These are phyloP conservation scores for Rhinogobius similis DNA, from an alignment of 2,113 vertebrate genomes.

Conservation along the genomic window DNA sequence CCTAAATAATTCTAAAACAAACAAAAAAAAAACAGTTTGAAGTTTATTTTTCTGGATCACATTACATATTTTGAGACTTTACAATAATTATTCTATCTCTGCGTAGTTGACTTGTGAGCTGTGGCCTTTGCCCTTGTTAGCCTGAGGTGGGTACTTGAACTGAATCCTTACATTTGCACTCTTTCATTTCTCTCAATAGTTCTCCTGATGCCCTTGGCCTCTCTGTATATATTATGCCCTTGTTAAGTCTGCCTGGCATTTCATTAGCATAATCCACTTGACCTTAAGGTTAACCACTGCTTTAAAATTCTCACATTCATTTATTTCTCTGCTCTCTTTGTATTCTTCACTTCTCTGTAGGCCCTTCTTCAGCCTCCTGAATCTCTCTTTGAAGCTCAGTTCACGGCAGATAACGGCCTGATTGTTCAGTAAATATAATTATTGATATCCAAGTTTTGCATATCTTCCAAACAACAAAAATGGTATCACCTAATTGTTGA, in stretches of 20 bases:
- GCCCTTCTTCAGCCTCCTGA: background rate
- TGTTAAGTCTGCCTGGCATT: constrained; percentile 43
- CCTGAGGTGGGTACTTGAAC: constrained; percentile 1
- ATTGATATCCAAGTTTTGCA: too few species aligned
- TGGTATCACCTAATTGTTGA: too few species aligned
- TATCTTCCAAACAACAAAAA: too few species aligned
- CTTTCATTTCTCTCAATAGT: background rate
- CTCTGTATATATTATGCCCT: constrained; percentile 39
- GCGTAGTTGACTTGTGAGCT: background rate
- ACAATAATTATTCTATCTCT: background rate
- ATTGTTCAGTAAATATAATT: too few species aligned
- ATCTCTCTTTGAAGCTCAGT: background rate
- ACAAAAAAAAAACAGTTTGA: too few species aligned
- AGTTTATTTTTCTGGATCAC: background rate
- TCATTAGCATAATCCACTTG: constrained; percentile 54
- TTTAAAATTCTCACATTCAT: constrained; percentile 9
- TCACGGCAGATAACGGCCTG: too few species aligned
- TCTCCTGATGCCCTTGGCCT: constrained; percentile 18
- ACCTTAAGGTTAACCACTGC: constrained; percentile 43
- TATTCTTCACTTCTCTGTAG: background rate
- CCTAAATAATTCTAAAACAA: too few species aligned
- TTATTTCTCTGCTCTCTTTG: background rate
- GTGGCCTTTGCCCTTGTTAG: background rate
- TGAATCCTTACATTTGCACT: background rate
- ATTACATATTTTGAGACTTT: background rate